phyloP scores from a whole-genome alignment of 2,888 invertebrate species.

The Clunio marinus region DNA sequence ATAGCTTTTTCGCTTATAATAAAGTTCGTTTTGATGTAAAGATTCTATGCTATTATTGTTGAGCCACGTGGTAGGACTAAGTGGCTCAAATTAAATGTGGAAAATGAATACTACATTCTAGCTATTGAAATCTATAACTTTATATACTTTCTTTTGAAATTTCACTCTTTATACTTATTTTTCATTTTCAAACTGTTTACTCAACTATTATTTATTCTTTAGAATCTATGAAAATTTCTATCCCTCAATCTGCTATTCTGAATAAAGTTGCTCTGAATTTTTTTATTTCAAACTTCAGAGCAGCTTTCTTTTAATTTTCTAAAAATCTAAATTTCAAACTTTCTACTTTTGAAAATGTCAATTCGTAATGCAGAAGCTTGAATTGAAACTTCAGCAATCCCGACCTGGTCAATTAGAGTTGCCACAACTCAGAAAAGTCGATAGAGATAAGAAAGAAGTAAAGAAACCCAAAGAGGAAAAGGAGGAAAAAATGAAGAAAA shows the following conservation, averaged over 20 bases:
- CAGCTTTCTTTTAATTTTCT: not conserved
- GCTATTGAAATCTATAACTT: not conserved
- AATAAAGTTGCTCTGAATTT: not conserved
- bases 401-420: slow-evolving; percentile 41
- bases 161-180: slow-evolving; percentile 5
- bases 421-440: slow-evolving; percentile 49
- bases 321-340: not conserved
- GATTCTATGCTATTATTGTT: too few species aligned
- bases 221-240: not conserved
- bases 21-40: too few species aligned
- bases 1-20: too few species aligned
- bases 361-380: slow-evolving; percentile 6
- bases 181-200: not conserved
- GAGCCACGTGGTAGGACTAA: too few species aligned
- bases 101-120: too few species aligned
- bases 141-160: not conserved
- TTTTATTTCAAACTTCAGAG: not conserved
- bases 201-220: too few species aligned
- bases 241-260: not conserved
- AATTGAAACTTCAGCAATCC: slow-evolving; percentile 26
- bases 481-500: slow-evolving; percentile 45
- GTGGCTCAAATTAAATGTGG: too few species aligned
- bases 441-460: slow-evolving; percentile 39
- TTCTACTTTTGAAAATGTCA: not conserved
- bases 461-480: slow-evolving; percentile 42